phyloP scores from a whole-genome alignment of 2,797 vertebrate species.

The Sebastiscus albofasciatus region DNA sequence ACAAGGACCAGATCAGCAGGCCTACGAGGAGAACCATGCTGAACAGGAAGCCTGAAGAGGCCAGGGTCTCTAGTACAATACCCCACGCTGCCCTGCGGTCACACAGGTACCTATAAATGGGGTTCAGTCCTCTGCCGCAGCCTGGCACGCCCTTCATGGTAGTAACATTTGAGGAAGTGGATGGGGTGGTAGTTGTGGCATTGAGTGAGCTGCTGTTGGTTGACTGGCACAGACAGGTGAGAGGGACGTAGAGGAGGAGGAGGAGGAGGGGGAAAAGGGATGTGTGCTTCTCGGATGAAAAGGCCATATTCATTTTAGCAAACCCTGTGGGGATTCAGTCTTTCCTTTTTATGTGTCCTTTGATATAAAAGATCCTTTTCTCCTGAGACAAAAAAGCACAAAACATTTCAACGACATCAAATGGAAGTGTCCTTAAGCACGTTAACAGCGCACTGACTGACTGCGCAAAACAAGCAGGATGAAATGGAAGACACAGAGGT shows the following conservation, averaged over 20 bases:
- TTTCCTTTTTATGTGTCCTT: conserved; percentile 17
- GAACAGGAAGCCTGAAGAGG: conserved; percentile 87
- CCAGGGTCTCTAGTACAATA: conserved; percentile 86
- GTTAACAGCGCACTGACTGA: not conserved
- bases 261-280: conserved; percentile 45
- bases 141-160: conserved; percentile 40
- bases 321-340: conserved; percentile 8
- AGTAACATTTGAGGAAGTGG: conserved; percentile 12
- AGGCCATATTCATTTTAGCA: conserved; percentile 44
- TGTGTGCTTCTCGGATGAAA: conserved; percentile 13
- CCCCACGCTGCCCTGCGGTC: conserved; percentile 85
- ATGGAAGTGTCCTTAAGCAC: not conserved
- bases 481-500: conserved; percentile 20
- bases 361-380: conserved; percentile 5
- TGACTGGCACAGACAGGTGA: conserved; percentile 54
- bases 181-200: not conserved
- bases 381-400: conserved; percentile 50
- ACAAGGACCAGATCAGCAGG: conserved; percentile 76
- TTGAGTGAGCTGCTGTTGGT: conserved; percentile 22
- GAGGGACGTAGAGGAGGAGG: conserved; percentile 41
- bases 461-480: not conserved
- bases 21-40: conserved; percentile 81
- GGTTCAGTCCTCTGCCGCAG: conserved; percentile 61
- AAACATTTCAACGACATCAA: not conserved
- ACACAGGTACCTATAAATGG: conserved; percentile 85